phyloP scores from a whole-genome alignment of 2,113 vertebrate species.

The Acinonyx jubatus region DNA sequence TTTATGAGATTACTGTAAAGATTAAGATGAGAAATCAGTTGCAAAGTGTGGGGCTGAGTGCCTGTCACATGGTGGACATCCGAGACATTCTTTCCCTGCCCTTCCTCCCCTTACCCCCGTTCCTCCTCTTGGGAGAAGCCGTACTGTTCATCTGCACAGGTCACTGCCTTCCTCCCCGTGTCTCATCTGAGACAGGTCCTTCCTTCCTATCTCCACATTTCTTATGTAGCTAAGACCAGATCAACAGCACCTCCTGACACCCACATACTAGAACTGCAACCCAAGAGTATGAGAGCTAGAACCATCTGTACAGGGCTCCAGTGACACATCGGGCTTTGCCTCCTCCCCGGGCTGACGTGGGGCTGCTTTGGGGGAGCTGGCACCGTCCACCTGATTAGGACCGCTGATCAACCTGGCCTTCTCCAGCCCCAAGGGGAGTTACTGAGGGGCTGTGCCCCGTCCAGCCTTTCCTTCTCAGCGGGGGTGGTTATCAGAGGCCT shows the following conservation, averaged over 20 bases:
- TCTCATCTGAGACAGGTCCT: not conserved
- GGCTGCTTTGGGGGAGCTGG: not conserved
- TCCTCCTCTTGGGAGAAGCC: not conserved
- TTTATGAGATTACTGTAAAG: not conserved
- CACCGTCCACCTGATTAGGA: fast-evolving
- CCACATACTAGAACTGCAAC: not conserved
- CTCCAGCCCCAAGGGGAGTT: not conserved
- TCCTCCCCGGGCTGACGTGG: not conserved
- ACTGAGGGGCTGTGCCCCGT: not conserved
- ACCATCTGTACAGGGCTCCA: not conserved
- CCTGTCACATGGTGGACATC: fast-evolving
- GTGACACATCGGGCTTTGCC: not conserved
- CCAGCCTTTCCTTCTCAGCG: not conserved
- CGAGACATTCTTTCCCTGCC: not conserved
- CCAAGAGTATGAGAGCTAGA: not conserved
- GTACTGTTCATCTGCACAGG: fast-evolving
- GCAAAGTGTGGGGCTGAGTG: not conserved
- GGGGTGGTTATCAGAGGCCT: not conserved
- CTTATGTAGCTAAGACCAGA: not conserved
- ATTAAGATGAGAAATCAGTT: not conserved
- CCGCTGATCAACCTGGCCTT: not conserved
- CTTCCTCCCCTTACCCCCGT: fast-evolving
- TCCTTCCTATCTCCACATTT: not conserved
- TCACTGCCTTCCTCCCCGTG: fast-evolving
- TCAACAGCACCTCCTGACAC: not conserved